Evolutionary conservation across 2,113 vertebrate species (phyloP), one percentile per base, ranked within the genome.

Genomic region (Montifringilla adamsi): DNA sequence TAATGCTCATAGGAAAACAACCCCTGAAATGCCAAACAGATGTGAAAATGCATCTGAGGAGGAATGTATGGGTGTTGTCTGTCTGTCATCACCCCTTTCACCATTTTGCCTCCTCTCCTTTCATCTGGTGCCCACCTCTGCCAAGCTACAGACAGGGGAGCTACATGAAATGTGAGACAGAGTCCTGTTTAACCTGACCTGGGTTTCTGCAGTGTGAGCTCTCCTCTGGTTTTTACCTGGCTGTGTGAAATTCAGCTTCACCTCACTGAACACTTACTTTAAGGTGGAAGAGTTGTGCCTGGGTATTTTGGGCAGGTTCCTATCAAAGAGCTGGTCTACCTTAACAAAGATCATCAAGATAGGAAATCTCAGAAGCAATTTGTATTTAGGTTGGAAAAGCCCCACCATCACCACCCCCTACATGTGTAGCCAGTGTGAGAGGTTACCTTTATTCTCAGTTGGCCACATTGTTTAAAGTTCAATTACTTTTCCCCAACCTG

Each of bases 31-130:
- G 28, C 64, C 89, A 87, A 95, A 88, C 87, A 95, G 95, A 95
- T 94, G 93, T 90, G 84, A 94, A 95, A 90, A 92, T 17, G 79
- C 79, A 93, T 91, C 63, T 37, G 37, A 59, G 56, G 43, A 68
- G 52, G 75, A 94, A 94, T 67, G 39, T 80, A 88, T 35, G 59
- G 66, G 82, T 90, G 43, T 27, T 74, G 80, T 81, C 37, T 31
- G 73, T 93, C 92, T 94, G 87, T 95, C 87, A 94, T 91, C 94
- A 79, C 55, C 43, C 82, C 27, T 94, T 94, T 93, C 79, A 93
- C 75, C 82, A 52, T 77, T 78, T 88, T 78, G 15, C 60, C 79
- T 88, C 67, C 21, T 80, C 44, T 35, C 12, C 55, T 91, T 86
- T 91, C 55, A 93, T 77, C 53, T 86, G 55, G 19, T 95, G 75